phyloP scores from a whole-genome alignment of 2,797 vertebrate genomes.

The Etheostoma nigrum region DNA sequence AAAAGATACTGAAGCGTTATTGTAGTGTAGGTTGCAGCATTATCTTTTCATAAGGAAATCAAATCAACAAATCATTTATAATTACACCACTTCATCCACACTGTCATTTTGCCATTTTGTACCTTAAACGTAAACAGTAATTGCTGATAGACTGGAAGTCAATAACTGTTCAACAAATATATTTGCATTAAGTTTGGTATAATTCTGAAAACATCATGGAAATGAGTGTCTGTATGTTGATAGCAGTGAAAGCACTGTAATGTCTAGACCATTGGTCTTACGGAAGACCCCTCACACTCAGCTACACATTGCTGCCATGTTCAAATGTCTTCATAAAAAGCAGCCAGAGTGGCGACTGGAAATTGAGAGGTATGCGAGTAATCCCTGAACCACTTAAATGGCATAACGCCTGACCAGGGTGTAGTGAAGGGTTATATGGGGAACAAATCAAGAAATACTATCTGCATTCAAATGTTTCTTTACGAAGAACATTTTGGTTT shows the following conservation, averaged over 20 bases:
- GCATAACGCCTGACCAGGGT: background rate
- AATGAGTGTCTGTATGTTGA: background rate
- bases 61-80: constrained; percentile 5
- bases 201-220: background rate
- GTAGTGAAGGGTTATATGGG: background rate
- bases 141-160: background rate
- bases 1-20: background rate
- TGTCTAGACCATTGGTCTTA: constrained; percentile 9
- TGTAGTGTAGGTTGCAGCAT: background rate
- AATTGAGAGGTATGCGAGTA: constrained; percentile 33
- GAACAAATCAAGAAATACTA: background rate
- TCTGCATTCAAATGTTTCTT: background rate
- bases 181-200: background rate
- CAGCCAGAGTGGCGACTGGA: constrained; percentile 10
- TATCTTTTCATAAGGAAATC: background rate
- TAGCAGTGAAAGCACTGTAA: background rate
- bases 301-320: constrained; percentile 29
- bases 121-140: constrained; percentile 4
- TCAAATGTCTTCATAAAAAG: constrained; percentile 19
- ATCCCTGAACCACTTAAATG: constrained; percentile 22
- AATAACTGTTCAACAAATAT: background rate
- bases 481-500: background rate
- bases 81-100: background rate
- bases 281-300: constrained; percentile 23
- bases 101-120: background rate